Evolutionary conservation across 2,113 vertebrate genomes (phyloP).

Genomic region (Sitta europaea): DNA sequence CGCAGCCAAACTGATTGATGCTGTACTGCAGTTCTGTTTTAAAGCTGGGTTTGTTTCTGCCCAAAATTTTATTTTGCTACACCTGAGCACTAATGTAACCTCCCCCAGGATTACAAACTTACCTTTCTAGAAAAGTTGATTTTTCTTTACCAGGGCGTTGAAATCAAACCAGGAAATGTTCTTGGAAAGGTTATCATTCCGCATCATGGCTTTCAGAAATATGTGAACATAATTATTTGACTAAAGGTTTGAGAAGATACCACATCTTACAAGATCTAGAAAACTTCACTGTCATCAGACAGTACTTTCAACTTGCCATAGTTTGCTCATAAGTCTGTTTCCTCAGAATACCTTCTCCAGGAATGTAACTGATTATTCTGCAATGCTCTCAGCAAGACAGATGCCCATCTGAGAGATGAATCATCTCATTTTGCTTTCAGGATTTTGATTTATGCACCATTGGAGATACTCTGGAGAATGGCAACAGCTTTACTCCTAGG

Average conservation of each 20-base stretch:
- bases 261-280: background rate
- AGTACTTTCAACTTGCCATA: background rate
- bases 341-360: background rate
- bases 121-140: background rate
- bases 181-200: background rate
- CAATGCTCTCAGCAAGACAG: background rate
- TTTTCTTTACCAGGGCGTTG: background rate
- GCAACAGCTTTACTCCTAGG: background rate
- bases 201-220: background rate
- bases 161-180: background rate
- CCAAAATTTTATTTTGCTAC: background rate
- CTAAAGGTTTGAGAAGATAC: background rate
- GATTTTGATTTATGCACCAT: background rate
- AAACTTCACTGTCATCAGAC: background rate
- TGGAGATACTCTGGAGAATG: background rate
- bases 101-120: background rate
- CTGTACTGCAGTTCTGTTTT: background rate
- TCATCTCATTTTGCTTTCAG: background rate
- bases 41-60: background rate
- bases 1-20: background rate
- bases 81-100: background rate
- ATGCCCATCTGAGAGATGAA: background rate
- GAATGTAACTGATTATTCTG: background rate
- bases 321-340: background rate
- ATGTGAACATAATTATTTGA: background rate